Conservation (phyloP, 1,140 invertebrate genomes). For the Habropoda laboriosa region DNA sequence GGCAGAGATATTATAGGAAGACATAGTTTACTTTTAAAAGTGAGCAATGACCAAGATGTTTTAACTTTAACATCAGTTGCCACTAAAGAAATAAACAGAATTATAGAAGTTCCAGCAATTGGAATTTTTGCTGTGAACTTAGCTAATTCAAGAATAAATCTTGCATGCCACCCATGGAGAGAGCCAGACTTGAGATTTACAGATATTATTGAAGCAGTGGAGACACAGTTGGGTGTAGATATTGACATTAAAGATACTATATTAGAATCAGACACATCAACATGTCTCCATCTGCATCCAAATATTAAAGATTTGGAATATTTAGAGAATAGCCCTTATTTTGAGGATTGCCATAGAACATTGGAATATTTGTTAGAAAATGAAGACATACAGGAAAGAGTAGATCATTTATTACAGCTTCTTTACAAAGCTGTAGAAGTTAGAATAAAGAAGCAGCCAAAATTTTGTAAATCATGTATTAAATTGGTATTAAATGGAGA, state of each 20-base stretch:
- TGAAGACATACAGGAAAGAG: conserved; percentile 76
- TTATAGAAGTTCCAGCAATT: conserved; percentile 88
- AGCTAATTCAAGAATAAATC: conserved; percentile 73
- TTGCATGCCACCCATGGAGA: conserved; percentile 79
- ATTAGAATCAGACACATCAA: conserved; percentile 53
- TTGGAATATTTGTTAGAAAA: conserved; percentile 79
- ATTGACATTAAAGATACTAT: conserved; percentile 72
- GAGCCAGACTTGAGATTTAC: conserved; percentile 70
- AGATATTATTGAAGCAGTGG: conserved; percentile 74
- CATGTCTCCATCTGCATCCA: conserved; percentile 74
- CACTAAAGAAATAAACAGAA: conserved; percentile 81
- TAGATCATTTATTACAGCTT: conserved; percentile 81
- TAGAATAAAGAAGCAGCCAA: conserved; percentile 85
- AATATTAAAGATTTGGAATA: conserved; percentile 75
- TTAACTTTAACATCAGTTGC: conserved; percentile 85
- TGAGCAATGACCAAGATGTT: conserved; percentile 73
- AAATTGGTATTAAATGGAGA: conserved; percentile 60
- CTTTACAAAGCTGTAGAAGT: conserved; percentile 85
- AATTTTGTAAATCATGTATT: conserved; percentile 86
- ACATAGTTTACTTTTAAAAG: conserved; percentile 89
- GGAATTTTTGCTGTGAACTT: conserved; percentile 87
- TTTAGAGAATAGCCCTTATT: conserved; percentile 76
- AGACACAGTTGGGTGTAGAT: conserved; percentile 72
- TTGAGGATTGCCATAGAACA: conserved; percentile 79
- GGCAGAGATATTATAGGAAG: conserved; percentile 93